These are phyloP conservation scores for Brachyistius frenatus DNA, from an alignment of 2,113 vertebrate species.

Conservation along the genomic window DNA sequence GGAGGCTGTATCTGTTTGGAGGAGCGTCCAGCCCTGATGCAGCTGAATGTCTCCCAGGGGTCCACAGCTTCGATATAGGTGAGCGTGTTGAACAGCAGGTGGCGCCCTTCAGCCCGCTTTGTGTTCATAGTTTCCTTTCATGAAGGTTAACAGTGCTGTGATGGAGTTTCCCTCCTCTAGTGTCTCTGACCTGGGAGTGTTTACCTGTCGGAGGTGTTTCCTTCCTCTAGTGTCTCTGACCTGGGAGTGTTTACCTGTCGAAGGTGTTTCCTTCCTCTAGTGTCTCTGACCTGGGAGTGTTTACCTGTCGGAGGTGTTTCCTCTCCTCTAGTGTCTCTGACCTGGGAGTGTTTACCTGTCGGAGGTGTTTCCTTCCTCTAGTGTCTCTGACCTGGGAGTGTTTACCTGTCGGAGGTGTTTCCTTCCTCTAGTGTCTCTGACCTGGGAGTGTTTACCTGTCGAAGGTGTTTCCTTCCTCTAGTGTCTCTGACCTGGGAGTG, in stretches of 20 bases:
- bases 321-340: too few species aligned
- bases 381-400: conserved; percentile 80
- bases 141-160: neutral
- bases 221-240: conserved; percentile 77
- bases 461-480: conserved; percentile 10
- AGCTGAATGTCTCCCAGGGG: conserved; percentile 77
- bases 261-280: conserved; percentile 72
- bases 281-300: conserved; percentile 78
- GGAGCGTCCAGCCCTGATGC: conserved; percentile 69
- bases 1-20: conserved; percentile 84
- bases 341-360: too few species aligned
- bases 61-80: conserved; percentile 82
- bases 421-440: neutral
- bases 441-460: too few species aligned
- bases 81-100: conserved; percentile 36
- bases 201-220: conserved; percentile 64
- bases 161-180: conserved; percentile 41
- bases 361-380: conserved; percentile 14
- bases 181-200: conserved; percentile 78
- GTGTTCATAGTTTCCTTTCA: neutral
- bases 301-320: conserved; percentile 60
- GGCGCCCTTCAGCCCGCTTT: too few species aligned
- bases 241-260: conserved; percentile 70
- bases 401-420: conserved; percentile 63
- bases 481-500: conserved; percentile 80